A percentile compares a stretch with the other conserved stretches of the same genome.
phyloP scores from a whole-genome alignment of 1,140 invertebrate species.

The Odontomachus brunneus region DNA sequence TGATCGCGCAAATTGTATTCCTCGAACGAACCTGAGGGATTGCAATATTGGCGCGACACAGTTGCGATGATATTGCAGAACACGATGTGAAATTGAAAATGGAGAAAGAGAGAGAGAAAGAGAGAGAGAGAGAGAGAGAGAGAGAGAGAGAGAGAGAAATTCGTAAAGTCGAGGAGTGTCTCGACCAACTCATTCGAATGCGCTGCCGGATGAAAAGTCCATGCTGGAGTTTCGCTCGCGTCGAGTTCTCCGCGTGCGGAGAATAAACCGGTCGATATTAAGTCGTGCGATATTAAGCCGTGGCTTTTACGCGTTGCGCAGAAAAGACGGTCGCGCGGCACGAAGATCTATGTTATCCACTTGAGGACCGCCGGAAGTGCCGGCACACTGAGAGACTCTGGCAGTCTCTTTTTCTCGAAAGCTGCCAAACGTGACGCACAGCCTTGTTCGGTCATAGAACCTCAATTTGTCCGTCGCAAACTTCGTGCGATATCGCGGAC shows the following conservation, averaged over 20 bases:
- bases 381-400: neutral
- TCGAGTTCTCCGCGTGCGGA: neutral
- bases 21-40: conserved; percentile 48
- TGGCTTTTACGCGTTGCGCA: neutral
- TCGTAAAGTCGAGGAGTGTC: neutral
- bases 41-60: conserved; percentile 57
- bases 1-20: conserved; percentile 61
- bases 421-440: conserved; percentile 3
- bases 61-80: conserved; percentile 52
- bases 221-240: neutral
- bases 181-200: conserved; percentile 18
- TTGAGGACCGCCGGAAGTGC: neutral
- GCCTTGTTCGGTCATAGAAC: conserved; percentile 15
- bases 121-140: neutral
- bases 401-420: neutral
- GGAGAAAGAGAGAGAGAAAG: conserved; percentile 11
- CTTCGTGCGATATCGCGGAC: conserved; percentile 16
- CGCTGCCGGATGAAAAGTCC: conserved; percentile 10
- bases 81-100: conserved; percentile 52
- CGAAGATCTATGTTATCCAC: neutral
- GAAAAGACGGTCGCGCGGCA: neutral
- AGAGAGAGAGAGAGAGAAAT: conserved; percentile 4
- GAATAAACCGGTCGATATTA: neutral
- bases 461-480: conserved; percentile 35
- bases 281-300: neutral